Evolutionary conservation across 2,797 vertebrate species (phyloP).

Genomic region (Artibeus jamaicensis): DNA sequence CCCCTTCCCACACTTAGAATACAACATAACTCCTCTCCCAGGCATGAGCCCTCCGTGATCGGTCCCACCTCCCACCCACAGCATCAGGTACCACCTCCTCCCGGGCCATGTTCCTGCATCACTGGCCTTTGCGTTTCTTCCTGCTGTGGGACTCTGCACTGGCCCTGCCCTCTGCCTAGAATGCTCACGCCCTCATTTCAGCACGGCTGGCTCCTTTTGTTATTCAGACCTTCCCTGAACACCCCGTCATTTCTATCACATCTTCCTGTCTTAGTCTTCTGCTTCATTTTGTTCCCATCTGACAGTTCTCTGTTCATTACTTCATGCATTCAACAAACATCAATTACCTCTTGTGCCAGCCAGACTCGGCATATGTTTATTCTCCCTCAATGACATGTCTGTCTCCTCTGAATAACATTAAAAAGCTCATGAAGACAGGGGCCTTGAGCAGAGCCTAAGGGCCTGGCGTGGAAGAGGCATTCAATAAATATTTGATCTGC

Average conservation of each 20-base stretch:
- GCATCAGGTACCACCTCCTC: background rate
- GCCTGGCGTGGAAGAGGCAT: background rate
- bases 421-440: background rate
- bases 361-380: background rate
- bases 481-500: slow-evolving; percentile 20
- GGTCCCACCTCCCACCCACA: rapidly evolving
- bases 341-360: background rate
- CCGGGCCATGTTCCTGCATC: background rate
- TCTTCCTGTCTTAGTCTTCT: background rate
- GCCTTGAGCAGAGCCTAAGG: background rate
- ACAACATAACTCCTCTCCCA: background rate
- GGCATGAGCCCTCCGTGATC: background rate
- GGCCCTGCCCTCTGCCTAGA: background rate
- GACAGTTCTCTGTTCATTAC: background rate
- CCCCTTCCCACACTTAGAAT: background rate
- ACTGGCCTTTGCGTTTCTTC: background rate
- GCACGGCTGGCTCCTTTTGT: background rate
- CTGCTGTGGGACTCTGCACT: background rate
- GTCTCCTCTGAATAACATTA: background rate
- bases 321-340: background rate
- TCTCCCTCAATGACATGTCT: background rate
- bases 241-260: background rate
- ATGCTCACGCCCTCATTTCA: background rate
- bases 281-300: background rate
- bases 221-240: background rate